Evolutionary conservation across 1,140 invertebrate species (phyloP), one percentile per base, ranked within the genome.

Genomic region (Drosophila pseudoobscura): DNA sequence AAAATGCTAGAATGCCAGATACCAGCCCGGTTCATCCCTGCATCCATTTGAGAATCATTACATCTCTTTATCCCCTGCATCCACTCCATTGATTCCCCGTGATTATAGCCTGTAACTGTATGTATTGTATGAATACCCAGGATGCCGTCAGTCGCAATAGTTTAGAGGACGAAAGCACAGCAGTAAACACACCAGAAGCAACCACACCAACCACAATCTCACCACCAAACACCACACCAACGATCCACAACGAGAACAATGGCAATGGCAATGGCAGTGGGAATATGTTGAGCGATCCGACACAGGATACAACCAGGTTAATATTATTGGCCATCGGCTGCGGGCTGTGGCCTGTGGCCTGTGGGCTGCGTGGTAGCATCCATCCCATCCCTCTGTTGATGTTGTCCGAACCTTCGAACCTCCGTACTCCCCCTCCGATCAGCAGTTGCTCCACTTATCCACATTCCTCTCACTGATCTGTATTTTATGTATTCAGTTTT

Each of bases 401-500:
- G 26, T 41, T 44, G 49, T 53, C 15, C 47, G 31, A 31, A 31
- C 46, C 24, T 24, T 4, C 49, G 29, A 22, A 44, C 31, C 31
- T 39, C 66, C 63, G 44, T 47, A 9, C 29, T 26, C 41, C 60
- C 53, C 45, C 54, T 41, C 56, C 39, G 20, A 73, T 72, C 4
- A 26, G 24, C 3, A 26, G 24, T 5, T 26, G 24, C 24, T 26
- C 24, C 24, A 26, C 24, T 26, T 26, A 5, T 26, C 24, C 24
- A 26, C 24, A 26, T 26, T 5, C 4, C 31, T 62, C 35, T 31
- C 11, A 39, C 35, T 39, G 11, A 39, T 74, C 44, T 62, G 57
- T 75, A 61, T 66, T 71, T 65, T 66, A 62, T 49, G 57, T 58
- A 61, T 73, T 68, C 70, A 89, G 85, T 89, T 89, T 79, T 85